These are phyloP conservation scores for Morphnarchus princeps DNA, from an alignment of 2,113 vertebrate species.

Conservation along the genomic window DNA sequence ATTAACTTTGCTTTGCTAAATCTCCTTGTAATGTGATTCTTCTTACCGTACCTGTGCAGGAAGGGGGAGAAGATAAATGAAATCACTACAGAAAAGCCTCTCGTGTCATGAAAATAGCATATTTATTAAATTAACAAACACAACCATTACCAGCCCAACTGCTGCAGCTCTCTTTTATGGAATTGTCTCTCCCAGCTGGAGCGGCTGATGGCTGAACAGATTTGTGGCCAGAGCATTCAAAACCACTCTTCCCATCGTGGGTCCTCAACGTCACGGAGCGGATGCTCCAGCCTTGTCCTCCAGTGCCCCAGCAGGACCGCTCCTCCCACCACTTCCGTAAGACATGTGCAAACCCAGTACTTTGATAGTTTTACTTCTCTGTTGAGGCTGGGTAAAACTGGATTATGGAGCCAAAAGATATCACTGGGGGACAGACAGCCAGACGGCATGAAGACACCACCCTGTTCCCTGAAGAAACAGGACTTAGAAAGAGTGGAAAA, in stretches of 20 bases:
- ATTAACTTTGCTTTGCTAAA: background rate
- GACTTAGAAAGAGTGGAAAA: background rate
- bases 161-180: background rate
- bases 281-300: background rate
- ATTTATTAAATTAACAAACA: background rate
- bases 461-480: background rate
- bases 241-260: background rate
- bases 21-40: background rate
- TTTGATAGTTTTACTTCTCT: background rate
- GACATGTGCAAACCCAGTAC: background rate
- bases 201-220: background rate
- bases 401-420: background rate
- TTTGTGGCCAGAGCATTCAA: background rate
- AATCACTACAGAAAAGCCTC: background rate
- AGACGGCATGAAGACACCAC: accelerated
- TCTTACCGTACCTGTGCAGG: background rate
- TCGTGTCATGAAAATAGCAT: background rate
- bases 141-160: background rate
- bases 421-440: background rate
- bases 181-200: background rate
- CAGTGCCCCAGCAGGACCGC: background rate
- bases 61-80: background rate
- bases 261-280: background rate
- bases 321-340: background rate
- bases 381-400: background rate